Evolutionary conservation across 2,888 invertebrate genomes (phyloP).

Genomic region (Anagyrus pseudococci): DNA sequence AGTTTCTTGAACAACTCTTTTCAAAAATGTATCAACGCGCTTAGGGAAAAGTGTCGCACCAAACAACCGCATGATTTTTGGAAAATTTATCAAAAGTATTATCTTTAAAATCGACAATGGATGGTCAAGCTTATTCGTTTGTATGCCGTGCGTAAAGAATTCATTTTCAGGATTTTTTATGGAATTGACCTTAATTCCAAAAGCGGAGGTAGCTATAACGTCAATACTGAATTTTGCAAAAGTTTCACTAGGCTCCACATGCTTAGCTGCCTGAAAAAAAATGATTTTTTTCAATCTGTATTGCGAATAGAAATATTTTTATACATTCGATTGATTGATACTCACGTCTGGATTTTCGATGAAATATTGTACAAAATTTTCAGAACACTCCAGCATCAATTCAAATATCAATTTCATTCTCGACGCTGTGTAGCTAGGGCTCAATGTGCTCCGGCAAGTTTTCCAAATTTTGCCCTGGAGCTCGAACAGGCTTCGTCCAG

Average conservation of each 20-base stretch:
- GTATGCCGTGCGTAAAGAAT: constrained; percentile 11
- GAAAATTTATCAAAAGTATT: background rate
- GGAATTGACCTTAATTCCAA: constrained; percentile 66
- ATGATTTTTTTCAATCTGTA: too few species aligned
- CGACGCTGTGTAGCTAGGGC: constrained; percentile 50
- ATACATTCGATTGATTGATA: background rate
- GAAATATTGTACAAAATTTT: constrained; percentile 46
- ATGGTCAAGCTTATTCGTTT: background rate
- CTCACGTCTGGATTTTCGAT: constrained; percentile 44
- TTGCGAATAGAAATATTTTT: background rate
- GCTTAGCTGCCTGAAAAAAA: too few species aligned
- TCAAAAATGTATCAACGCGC: constrained; percentile 34
- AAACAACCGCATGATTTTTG: constrained; percentile 29
- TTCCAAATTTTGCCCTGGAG: constrained; percentile 52
- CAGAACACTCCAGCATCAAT: constrained; percentile 46
- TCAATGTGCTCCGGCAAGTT: constrained; percentile 49
- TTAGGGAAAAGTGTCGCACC: constrained; percentile 33
- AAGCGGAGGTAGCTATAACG: constrained; percentile 67
- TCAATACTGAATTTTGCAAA: constrained; percentile 66
- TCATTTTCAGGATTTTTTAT: constrained; percentile 59
- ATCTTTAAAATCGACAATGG: constrained; percentile 28
- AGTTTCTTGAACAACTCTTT: constrained; percentile 51
- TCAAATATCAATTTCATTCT: constrained; percentile 53
- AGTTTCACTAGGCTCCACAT: constrained; percentile 54
- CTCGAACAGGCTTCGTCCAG: constrained; percentile 50